phyloP scores from a whole-genome alignment of 1,140 invertebrate species.

The Brachionus rotundiformis region DNA sequence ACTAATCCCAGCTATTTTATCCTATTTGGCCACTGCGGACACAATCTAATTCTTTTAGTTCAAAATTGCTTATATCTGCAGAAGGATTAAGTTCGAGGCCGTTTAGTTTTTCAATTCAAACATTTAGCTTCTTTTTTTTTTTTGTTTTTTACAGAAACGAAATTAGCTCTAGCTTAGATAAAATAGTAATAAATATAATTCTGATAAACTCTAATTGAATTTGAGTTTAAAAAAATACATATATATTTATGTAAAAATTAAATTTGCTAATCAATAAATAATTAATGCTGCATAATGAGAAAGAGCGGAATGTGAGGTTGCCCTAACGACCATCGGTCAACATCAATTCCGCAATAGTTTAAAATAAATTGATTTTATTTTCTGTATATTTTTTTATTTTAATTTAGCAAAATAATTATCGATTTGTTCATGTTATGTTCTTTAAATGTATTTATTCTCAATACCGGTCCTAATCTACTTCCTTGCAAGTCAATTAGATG shows the following conservation, averaged over 20 bases:
- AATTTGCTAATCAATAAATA: background rate
- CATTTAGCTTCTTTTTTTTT: background rate
- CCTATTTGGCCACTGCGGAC: too few species aligned
- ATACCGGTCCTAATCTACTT: background rate
- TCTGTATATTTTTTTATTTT: too few species aligned
- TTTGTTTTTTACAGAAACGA: background rate
- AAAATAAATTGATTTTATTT: too few species aligned
- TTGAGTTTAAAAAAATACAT: too few species aligned
- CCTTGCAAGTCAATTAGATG: background rate
- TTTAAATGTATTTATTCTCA: background rate
- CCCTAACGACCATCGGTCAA: background rate
- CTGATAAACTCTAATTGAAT: background rate
- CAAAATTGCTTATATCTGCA: too few species aligned
- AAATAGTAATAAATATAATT: background rate
- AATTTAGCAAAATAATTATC: too few species aligned
- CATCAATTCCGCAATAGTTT: too few species aligned
- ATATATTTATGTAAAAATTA: background rate
- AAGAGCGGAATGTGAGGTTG: background rate
- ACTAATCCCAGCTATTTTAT: too few species aligned
- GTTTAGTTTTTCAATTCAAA: too few species aligned
- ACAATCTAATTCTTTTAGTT: too few species aligned
- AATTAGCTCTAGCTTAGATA: background rate
- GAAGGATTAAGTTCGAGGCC: too few species aligned
- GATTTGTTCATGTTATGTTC: too few species aligned
- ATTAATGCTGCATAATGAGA: background rate